phyloP scores from a whole-genome alignment of 2,888 invertebrate species.

The Tortricodes alternella region DNA sequence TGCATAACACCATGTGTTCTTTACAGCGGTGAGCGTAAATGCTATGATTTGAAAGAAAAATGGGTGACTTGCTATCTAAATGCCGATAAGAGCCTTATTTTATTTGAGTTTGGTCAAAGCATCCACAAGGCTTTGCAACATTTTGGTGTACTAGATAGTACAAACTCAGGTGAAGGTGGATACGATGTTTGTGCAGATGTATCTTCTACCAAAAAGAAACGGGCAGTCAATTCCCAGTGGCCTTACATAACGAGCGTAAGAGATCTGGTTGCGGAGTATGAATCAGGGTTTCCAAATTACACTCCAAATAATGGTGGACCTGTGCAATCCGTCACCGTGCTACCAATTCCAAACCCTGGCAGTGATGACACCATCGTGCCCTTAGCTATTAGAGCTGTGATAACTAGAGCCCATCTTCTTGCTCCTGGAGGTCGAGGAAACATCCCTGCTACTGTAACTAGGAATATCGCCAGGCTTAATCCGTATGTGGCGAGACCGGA shows the following conservation, averaged over 20 bases:
- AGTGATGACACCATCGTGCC: constrained; percentile 12
- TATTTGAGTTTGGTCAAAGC: constrained; percentile 9
- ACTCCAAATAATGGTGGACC: constrained; percentile 3
- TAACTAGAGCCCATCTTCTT: constrained; percentile 11
- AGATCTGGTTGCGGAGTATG: constrained; percentile 20
- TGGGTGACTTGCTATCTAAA: constrained; percentile 19
- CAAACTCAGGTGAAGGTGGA: constrained; percentile 4
- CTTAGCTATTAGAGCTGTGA: constrained; percentile 23
- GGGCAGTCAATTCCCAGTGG: constrained; percentile 24
- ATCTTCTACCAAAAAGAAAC: constrained; percentile 1
- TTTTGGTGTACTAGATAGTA: constrained; percentile 7
- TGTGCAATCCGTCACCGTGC: constrained; percentile 12
- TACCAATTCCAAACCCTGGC: constrained; percentile 8
- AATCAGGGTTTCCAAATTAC: constrained; percentile 21
- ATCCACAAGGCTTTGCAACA: constrained; percentile 15
- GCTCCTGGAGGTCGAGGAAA: constrained; percentile 1
- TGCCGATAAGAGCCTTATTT: constrained; percentile 17
- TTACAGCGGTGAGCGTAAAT: constrained; percentile 11
- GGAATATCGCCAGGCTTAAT: constrained; percentile 7
- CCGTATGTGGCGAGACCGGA: constrained; percentile 3
- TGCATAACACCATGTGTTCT: constrained; percentile 17
- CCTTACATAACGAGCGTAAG: constrained; percentile 14
- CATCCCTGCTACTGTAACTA: constrained; percentile 1
- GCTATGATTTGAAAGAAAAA: constrained; percentile 7
- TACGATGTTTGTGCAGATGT: constrained; percentile 13